Evolutionary conservation across 2,113 vertebrate species (phyloP).

Genomic region (Austrofundulus limnaeus): DNA sequence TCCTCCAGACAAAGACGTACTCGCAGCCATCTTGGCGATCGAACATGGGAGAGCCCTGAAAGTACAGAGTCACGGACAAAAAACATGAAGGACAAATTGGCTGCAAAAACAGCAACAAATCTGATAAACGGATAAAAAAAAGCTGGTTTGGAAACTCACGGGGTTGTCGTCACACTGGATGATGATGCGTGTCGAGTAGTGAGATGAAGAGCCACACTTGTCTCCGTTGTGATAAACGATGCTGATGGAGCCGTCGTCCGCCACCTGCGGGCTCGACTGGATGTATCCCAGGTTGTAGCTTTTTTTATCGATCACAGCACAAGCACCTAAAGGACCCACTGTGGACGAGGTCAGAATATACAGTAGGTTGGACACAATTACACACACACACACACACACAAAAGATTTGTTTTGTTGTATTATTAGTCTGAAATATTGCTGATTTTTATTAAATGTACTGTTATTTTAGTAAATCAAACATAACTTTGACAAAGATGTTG

Average conservation of each 20-base stretch:
- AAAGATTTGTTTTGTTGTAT: background rate
- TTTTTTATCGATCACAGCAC: slow-evolving; percentile 71
- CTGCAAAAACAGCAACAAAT: background rate
- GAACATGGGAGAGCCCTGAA: slow-evolving; percentile 88
- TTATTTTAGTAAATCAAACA: no score
- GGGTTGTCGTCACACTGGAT: slow-evolving; percentile 87
- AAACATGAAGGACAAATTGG: no score
- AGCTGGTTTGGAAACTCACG: slow-evolving; percentile 62
- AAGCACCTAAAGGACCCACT: slow-evolving; percentile 90
- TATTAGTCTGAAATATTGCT: background rate
- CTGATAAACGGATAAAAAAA: background rate
- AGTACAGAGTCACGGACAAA: slow-evolving; percentile 3
- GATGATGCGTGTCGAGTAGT: slow-evolving; percentile 88
- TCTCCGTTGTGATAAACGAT: slow-evolving; percentile 90
- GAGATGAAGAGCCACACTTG: slow-evolving; percentile 73
- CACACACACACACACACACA: no score
- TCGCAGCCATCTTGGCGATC: slow-evolving; percentile 86
- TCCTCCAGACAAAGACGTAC: slow-evolving; percentile 93
- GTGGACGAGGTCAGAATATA: slow-evolving; percentile 16
- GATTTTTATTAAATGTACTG: no score
- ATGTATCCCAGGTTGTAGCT: slow-evolving; percentile 86
- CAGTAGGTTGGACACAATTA: no score
- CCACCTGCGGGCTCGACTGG: slow-evolving; percentile 86
- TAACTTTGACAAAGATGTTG: no score
- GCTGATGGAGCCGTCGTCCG: slow-evolving; percentile 87